phyloP scores from a whole-genome alignment of 2,113 vertebrate genomes.

The Natator depressus region DNA sequence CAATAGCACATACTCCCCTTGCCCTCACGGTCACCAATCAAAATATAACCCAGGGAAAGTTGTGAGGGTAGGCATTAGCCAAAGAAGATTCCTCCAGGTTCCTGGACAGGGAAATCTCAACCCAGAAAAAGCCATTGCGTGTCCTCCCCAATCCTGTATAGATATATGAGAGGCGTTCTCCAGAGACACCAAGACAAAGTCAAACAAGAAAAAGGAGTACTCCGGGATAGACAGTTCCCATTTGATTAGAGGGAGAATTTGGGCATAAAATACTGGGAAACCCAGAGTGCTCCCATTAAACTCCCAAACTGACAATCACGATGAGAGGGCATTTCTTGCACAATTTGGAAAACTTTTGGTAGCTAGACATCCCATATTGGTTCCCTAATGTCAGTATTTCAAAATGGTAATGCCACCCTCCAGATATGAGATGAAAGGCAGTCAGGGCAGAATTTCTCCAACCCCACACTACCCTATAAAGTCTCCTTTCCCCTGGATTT shows the following conservation, averaged over 20 bases:
- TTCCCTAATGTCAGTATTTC: not conserved
- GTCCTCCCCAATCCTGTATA: not conserved
- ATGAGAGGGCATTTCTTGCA: not conserved
- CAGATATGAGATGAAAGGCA: not conserved
- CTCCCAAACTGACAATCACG: not conserved
- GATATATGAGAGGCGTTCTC: not conserved
- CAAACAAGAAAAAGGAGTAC: not conserved
- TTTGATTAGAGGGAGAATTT: not conserved
- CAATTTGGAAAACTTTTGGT: not conserved
- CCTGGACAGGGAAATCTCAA: not conserved
- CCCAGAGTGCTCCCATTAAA: not conserved
- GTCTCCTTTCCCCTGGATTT: not conserved
- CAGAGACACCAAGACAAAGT: not conserved
- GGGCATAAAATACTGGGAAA: not conserved
- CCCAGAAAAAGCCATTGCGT: not conserved
- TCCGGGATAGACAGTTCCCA: not conserved
- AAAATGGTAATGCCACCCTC: not conserved
- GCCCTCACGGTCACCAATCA: not conserved
- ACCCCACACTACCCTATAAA: not conserved
- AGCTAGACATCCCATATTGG: not conserved
- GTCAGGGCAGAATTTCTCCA: not conserved
- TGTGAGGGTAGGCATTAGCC: not conserved
- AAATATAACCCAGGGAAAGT: not conserved
- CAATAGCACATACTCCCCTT: not conserved
- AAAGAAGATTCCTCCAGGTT: not conserved